These are phyloP conservation scores for Syngnathus rostellatus DNA, from an alignment of 2,797 vertebrate species.

Conservation along the genomic window DNA sequence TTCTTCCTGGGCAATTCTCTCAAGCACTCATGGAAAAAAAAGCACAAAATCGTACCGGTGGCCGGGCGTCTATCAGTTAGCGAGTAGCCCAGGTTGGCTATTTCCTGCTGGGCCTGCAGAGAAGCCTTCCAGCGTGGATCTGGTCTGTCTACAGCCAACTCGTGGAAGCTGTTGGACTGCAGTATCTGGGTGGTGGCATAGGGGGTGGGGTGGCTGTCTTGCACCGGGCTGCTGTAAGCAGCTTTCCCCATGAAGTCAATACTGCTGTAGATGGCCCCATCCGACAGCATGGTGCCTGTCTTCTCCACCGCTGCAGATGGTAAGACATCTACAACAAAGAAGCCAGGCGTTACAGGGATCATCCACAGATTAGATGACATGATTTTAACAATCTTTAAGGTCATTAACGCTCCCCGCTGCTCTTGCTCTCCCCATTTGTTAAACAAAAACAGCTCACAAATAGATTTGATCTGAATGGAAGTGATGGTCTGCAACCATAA, in stretches of 20 bases:
- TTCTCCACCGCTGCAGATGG: slow-evolving; percentile 88
- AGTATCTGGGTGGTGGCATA: slow-evolving; percentile 96
- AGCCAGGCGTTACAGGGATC: slow-evolving; percentile 29
- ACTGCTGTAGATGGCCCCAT: slow-evolving; percentile 98
- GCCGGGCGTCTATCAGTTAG: slow-evolving; percentile 87
- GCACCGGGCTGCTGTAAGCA: slow-evolving; percentile 86
- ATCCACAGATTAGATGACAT: slow-evolving; percentile 46
- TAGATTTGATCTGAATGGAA: slow-evolving; percentile 70
- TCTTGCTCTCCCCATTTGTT: slow-evolving; percentile 52
- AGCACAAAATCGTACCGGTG: slow-evolving; percentile 69
- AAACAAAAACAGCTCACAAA: slow-evolving; percentile 51
- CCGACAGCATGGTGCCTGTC: slow-evolving; percentile 92
- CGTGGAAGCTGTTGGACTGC: slow-evolving; percentile 95
- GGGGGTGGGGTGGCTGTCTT: slow-evolving; percentile 80
- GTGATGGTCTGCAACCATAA: slow-evolving; percentile 68
- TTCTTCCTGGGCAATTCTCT: background rate
- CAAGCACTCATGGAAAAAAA: slow-evolving; percentile 3
- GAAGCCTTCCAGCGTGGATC: slow-evolving; percentile 95
- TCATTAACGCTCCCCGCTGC: slow-evolving; percentile 67
- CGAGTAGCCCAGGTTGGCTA: slow-evolving; percentile 89
- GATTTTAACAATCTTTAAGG: slow-evolving; percentile 68
- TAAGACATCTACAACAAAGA: slow-evolving; percentile 74
- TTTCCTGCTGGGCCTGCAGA: slow-evolving; percentile 87
- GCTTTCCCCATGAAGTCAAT: slow-evolving; percentile 96
- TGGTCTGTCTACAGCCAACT: slow-evolving; percentile 89